phyloP scores from a whole-genome alignment of 1,140 invertebrate genomes.

The Euura saliciscinereae region DNA sequence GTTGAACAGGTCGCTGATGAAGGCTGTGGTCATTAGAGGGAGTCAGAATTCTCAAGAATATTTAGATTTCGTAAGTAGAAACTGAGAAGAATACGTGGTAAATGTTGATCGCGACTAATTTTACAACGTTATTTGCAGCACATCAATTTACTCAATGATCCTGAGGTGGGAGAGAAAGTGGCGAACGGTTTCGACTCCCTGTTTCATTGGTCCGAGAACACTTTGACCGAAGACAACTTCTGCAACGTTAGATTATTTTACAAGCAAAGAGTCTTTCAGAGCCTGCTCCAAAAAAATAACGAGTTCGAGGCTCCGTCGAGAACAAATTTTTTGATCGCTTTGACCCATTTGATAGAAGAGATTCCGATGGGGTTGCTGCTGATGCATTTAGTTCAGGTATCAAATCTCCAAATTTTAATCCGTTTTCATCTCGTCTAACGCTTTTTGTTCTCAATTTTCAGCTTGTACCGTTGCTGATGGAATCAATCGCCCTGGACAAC shows the following conservation, averaged over 20 bases:
- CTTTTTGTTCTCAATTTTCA: slow-evolving; percentile 51
- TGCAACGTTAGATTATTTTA: slow-evolving; percentile 59
- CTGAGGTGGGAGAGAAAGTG: slow-evolving; percentile 39
- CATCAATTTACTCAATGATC: slow-evolving; percentile 40
- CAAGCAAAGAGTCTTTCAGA: slow-evolving; percentile 69
- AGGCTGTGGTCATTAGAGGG: slow-evolving; percentile 38
- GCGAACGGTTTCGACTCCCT: slow-evolving; percentile 43
- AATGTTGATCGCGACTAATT: neutral
- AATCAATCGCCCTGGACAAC: slow-evolving; percentile 67
- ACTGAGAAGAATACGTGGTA: neutral
- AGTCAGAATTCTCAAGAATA: slow-evolving; percentile 33
- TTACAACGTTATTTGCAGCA: slow-evolving; percentile 32
- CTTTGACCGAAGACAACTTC: slow-evolving; percentile 44
- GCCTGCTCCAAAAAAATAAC: slow-evolving; percentile 56
- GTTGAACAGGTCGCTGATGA: slow-evolving; percentile 41
- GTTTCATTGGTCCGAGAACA: slow-evolving; percentile 40
- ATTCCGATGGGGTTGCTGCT: slow-evolving; percentile 66
- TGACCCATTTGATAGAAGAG: slow-evolving; percentile 68
- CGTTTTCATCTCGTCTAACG: slow-evolving; percentile 13
- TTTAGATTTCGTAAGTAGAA: slow-evolving; percentile 34
- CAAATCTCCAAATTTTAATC: slow-evolving; percentile 15
- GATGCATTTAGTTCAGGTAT: slow-evolving; percentile 67
- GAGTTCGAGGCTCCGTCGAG: slow-evolving; percentile 53
- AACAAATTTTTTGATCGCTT: slow-evolving; percentile 66
- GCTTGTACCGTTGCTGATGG: slow-evolving; percentile 70